These are phyloP conservation scores for Crematogaster levior DNA, from an alignment of 2,888 invertebrate genomes.

Conservation along the genomic window DNA sequence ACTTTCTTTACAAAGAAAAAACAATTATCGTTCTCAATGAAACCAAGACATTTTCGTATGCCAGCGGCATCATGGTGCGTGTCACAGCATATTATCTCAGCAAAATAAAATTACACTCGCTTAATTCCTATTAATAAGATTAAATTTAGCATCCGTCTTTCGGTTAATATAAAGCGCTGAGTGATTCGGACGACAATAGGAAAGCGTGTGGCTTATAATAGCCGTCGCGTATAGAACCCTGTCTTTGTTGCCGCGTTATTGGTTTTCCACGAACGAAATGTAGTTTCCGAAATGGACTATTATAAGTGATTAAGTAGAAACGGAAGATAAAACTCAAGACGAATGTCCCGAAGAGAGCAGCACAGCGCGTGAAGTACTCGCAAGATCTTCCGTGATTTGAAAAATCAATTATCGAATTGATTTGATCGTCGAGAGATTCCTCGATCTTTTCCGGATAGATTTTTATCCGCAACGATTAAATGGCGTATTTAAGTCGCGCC, in stretches of 20 bases:
- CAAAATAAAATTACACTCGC: neutral
- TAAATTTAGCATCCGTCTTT: constrained; percentile 39
- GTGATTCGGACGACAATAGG: neutral
- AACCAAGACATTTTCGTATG: constrained; percentile 8
- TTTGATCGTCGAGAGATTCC: neutral
- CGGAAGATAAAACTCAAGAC: neutral
- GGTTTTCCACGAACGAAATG: neutral
- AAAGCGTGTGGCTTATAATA: neutral
- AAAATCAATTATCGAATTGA: constrained; percentile 37
- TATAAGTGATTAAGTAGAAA: neutral
- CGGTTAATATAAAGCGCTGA: neutral
- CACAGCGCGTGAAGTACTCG: neutral
- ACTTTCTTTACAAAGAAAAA: constrained; percentile 16
- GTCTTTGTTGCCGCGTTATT: constrained; percentile 10
- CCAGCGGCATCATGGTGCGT: neutral
- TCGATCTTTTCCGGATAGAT: constrained; percentile 14
- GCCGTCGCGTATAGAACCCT: neutral
- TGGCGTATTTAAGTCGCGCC: neutral
- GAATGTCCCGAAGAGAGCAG: neutral
- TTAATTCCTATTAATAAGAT: constrained; percentile 50
- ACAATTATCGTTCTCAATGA: constrained; percentile 26
- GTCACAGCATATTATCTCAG: constrained; percentile 38
- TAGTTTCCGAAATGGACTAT: constrained; percentile 3
- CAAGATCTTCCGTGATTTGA: neutral
- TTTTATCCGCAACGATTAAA: constrained; percentile 24